Evolutionary conservation across 1,140 invertebrate species (phyloP).

Genomic region (Penaeus japonicus): DNA sequence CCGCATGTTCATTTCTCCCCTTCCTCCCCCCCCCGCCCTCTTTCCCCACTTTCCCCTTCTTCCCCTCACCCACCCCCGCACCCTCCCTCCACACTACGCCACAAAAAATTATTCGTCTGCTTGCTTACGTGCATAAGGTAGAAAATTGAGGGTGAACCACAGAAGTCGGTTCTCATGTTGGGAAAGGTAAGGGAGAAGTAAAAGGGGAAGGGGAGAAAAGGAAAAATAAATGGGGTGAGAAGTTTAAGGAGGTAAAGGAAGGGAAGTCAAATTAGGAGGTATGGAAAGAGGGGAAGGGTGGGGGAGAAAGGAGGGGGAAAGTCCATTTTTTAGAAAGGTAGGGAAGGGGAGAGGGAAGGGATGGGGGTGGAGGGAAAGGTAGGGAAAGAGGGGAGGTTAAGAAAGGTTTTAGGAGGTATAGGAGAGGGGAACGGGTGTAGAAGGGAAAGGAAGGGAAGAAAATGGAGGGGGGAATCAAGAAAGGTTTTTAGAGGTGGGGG

Average conservation of each 20-base stretch:
- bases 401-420: background rate
- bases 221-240: background rate
- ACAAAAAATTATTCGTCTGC: conserved; percentile 16
- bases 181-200: background rate
- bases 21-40: background rate
- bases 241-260: background rate
- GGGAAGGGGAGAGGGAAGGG: background rate
- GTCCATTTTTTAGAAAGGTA: background rate
- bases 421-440: background rate
- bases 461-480: background rate
- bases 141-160: conserved; percentile 27
- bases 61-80: background rate
- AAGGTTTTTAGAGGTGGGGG: background rate
- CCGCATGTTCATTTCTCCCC: background rate
- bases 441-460: background rate
- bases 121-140: conserved; percentile 1
- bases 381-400: background rate
- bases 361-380: background rate
- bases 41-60: background rate
- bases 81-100: background rate
- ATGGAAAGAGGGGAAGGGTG: too few relatives aligned
- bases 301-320: background rate
- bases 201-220: background rate
- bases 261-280: background rate
- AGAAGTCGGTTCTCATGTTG: background rate